Evolutionary conservation across 2,888 invertebrate species (phyloP), one percentile per base, ranked within the genome.

Genomic region (Plutella xylostella): DNA sequence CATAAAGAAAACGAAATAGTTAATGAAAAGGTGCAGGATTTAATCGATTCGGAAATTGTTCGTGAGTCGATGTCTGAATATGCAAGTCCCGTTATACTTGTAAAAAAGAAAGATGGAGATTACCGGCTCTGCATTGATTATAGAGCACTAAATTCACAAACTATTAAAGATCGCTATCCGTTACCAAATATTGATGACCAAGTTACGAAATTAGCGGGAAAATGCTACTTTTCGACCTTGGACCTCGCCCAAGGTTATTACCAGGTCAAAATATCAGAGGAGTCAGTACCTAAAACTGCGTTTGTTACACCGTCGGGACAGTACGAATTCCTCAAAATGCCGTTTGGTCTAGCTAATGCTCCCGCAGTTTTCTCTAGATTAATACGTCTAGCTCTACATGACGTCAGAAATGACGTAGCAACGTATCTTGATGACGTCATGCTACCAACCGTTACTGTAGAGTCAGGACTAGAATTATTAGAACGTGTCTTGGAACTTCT

Each of bases 61-160:
- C 46, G 42, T 38, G 53, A 55, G 22, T 56, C 55, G 0, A 49
- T 50, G 6, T 58, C 57, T 2, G 39, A 43, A 33, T 57, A 49
- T 42, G 53, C 58, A 12, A 55, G 50, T 6, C 56, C 56, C 2
- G 46, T 56, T 0, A 51, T 60, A 7, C 34, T 58, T 4, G 55
- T 55, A 0, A 53, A 50, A 18, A 57, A 58, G 21, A 56, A 57
- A 39, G 51, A 52, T n/a, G 51, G 58, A 1, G 56, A 56, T 3
- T 45, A 43, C 30, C 46, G 60, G 3, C 31, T 58, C 1, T 60
- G 57, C 35, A 48, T 56, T 11, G 61, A 59, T 25, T 58, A 56
- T 34, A 45, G 57, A 1, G 53, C 48, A 1, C 28, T 59, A 6
- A 57, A 59, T 30, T 43, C 50, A 0, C 39, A 11, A 4, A 50